Percentiles rank a stretch among this genome's conserved stretches.
Conservation (phyloP, 1,140 invertebrate species). For the Hermetia illucens region DNA sequence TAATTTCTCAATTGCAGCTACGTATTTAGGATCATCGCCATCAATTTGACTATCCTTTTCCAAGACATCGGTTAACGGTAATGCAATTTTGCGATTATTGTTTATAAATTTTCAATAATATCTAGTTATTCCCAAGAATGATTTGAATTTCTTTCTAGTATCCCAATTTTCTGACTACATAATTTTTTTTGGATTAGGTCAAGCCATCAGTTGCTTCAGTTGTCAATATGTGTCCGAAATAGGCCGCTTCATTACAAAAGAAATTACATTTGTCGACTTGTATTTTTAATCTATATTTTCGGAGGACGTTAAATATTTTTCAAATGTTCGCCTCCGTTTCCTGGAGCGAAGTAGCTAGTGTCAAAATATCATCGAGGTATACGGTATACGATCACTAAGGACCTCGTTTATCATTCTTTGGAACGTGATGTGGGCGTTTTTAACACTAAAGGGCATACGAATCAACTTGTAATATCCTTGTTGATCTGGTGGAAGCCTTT, state of each 20-base stretch:
- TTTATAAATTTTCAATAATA: constrained; percentile 23
- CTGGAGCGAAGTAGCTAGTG: neutral
- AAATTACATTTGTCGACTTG: constrained; percentile 34
- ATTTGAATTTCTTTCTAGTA: constrained; percentile 25
- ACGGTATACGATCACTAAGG: no score
- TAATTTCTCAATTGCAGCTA: neutral
- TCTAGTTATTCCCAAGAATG: constrained; percentile 24
- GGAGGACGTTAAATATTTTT: neutral
- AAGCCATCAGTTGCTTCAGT: constrained; percentile 21
- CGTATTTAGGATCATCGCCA: neutral
- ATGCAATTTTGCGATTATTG: constrained; percentile 15
- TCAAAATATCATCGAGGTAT: no score
- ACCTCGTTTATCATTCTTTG: no score
- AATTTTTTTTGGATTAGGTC: constrained; percentile 28
- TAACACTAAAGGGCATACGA: neutral
- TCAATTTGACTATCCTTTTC: neutral
- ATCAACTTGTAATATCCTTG: neutral
- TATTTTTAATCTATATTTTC: constrained; percentile 27
- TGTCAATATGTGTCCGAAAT: constrained; percentile 31
- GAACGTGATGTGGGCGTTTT: neutral
- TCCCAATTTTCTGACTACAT: constrained; percentile 24
- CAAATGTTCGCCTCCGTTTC: neutral
- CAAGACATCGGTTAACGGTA: constrained; percentile 8
- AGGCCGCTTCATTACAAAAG: constrained; percentile 26
- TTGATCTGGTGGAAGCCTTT: neutral